Base-by-base conservation (phyloP, 2,113 vertebrate species). In the Bubo scandiacus region DNA sequence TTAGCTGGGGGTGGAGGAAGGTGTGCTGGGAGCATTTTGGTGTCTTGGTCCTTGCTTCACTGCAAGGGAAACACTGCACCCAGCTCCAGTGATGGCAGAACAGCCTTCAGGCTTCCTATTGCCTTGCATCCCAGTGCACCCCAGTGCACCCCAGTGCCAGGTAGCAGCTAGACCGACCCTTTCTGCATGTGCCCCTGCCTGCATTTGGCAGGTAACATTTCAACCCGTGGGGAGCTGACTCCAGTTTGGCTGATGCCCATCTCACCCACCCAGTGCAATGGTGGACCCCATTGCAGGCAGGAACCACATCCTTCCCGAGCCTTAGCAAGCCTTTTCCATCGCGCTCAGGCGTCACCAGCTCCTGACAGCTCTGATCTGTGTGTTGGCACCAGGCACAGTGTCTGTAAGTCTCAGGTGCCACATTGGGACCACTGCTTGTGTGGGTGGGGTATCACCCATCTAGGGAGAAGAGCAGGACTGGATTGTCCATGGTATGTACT, bases 101-200 rank as follows among this genome's bases (percentile, higher is more conserved):
- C 1, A 12, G 7, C 55, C 49, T 21, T 15, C 38, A 72, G 26
- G 51, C 52, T 54, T 54, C 52, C 52, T 30, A 57, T 40, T 74
- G 52, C 40, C 54, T 42, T 51, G 25, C n/a, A 47, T 40, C 11
- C 67, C 75, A 42, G 2, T 15, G 6, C 34, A 21, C 18, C 20
- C 75, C 75, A 68, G 54, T 34, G 6, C 11, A 2, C 27, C 45
- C 36, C 72, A 58, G 43, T 51, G 45, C 40, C 49, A 1, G 7
- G 4, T 29, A 40, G 29, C 52, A 92, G 57, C 29, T 0, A 5
- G 38, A 45, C 5, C 29, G 51, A 2, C 22, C 36, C 45, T 11
- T 77, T 8, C 68, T 40, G 47, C 1, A 0, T 1, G 0, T 42
- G 11, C 8, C 19, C 18, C 10, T 61, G 17, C 29, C 15, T 54